phyloP scores from a whole-genome alignment of 2,797 vertebrate genomes.

The Acrossocheilus fasciatus region DNA sequence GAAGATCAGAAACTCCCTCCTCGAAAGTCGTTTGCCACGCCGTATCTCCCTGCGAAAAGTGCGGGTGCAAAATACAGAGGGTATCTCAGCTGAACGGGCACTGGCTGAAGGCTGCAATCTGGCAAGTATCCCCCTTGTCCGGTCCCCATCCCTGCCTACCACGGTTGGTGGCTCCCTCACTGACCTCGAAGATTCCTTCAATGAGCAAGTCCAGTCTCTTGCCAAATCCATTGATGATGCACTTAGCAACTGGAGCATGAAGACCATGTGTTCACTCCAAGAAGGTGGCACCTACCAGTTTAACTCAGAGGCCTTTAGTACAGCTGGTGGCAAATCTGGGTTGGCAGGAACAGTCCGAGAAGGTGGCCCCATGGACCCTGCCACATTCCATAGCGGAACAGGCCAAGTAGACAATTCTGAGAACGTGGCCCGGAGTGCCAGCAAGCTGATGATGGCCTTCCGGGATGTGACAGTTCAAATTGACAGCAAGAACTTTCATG shows the following conservation, averaged over 20 bases:
- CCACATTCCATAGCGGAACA: conserved; percentile 69
- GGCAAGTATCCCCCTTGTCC: conserved; percentile 89
- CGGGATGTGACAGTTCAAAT: conserved; percentile 97
- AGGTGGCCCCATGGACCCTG: conserved; percentile 65
- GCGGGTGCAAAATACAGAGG: conserved; percentile 89
- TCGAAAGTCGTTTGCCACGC: conserved; percentile 95
- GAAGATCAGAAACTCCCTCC: conserved; percentile 97
- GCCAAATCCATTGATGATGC: conserved; percentile 99
- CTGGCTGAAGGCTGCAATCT: conserved; percentile 92
- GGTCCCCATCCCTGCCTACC: conserved; percentile 90
- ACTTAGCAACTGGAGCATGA: conserved; percentile 97
- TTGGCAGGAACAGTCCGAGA: conserved; percentile 57
- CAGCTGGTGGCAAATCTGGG: conserved; percentile 63
- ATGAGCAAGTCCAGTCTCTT: conserved; percentile 96
- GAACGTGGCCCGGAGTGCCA: conserved; percentile 85
- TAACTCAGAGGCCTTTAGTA: conserved; percentile 85
- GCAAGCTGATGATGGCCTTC: conserved; percentile 99
- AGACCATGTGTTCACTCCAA: conserved; percentile 96
- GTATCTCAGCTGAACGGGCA: conserved; percentile 90
- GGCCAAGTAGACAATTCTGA: conserved; percentile 72
- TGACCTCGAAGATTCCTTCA: conserved; percentile 97
- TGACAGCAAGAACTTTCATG: conserved; percentile 92
- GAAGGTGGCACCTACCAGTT: conserved; percentile 92
- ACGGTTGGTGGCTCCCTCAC: conserved; percentile 90
- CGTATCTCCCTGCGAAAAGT: conserved; percentile 95